Evolutionary conservation across 2,888 invertebrate species (phyloP).

Genomic region (Oscheius sp.): DNA sequence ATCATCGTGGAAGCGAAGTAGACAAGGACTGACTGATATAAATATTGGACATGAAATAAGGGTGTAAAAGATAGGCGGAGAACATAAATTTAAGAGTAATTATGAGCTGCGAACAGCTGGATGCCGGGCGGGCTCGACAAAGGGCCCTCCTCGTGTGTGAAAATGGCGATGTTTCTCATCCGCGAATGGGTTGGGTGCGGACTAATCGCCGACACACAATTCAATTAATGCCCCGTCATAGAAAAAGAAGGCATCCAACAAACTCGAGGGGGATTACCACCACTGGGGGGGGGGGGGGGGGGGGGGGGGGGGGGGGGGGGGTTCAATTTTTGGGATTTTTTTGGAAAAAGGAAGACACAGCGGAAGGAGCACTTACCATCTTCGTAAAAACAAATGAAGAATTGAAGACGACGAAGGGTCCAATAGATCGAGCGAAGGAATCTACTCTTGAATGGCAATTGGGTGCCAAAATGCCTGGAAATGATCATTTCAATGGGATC

Average conservation of each 20-base stretch:
- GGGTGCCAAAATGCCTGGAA: slow-evolving; percentile 63
- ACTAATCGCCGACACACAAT: background rate
- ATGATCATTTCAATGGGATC: background rate
- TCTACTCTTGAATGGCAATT: slow-evolving; percentile 53
- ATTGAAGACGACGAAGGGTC: slow-evolving; percentile 63
- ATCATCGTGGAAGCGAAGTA: background rate
- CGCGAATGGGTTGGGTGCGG: slow-evolving; percentile 19
- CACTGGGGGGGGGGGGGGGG: background rate
- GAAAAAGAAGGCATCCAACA: background rate
- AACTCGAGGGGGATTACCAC: too few relatives aligned
- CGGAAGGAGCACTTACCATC: slow-evolving; percentile 49
- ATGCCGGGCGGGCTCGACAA: too few relatives aligned
- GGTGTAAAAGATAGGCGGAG: slow-evolving; percentile 7
- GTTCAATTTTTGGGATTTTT: background rate
- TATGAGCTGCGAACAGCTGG: too few relatives aligned
- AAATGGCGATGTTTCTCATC: slow-evolving; percentile 78
- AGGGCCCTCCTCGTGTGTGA: slow-evolving; percentile 72
- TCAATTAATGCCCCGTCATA: background rate
- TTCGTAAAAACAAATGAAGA: slow-evolving; percentile 67
- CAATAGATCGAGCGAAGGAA: slow-evolving; percentile 60
- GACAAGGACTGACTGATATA: background rate
- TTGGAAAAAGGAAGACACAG: background rate
- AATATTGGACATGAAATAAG: too few relatives aligned
- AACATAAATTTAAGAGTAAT: background rate
- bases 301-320: background rate